Percentiles rank a stretch among this genome's conserved stretches.
phyloP scores from a whole-genome alignment of 2,113 vertebrate genomes.

The Sardina pilchardus region DNA sequence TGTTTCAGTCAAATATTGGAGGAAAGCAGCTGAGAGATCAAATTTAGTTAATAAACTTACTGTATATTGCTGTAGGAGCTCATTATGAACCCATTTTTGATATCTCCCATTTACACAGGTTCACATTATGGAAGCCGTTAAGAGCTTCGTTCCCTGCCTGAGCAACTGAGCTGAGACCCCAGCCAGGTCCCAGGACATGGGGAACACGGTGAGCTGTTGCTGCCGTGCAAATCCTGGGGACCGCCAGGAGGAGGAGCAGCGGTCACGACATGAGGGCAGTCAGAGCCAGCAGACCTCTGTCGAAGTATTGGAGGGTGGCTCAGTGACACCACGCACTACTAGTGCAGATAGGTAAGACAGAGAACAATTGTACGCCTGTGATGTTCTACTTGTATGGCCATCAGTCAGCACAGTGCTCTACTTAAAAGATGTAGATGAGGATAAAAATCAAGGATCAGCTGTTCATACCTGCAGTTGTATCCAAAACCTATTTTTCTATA shows the following conservation, averaged over 20 bases:
- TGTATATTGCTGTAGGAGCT: background rate
- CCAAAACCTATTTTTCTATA: background rate
- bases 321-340: background rate
- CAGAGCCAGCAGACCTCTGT: slow-evolving; percentile 33
- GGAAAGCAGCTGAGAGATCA: background rate
- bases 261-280: slow-evolving; percentile 55
- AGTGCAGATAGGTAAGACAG: slow-evolving; percentile 33
- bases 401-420: background rate
- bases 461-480: background rate
- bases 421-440: background rate
- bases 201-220: slow-evolving; percentile 61
- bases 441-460: background rate
- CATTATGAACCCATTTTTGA: background rate
- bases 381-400: background rate
- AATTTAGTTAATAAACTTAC: background rate
- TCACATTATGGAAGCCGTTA: background rate
- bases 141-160: background rate
- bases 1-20: background rate
- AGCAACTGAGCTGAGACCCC: background rate
- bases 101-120: background rate
- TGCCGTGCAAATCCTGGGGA: slow-evolving; percentile 49
- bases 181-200: slow-evolving; percentile 57
- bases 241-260: slow-evolving; percentile 61
- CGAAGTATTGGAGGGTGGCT: background rate
- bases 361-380: background rate